phyloP scores from a whole-genome alignment of 2,888 invertebrate species.

The Pristionchus fissidentatus region DNA sequence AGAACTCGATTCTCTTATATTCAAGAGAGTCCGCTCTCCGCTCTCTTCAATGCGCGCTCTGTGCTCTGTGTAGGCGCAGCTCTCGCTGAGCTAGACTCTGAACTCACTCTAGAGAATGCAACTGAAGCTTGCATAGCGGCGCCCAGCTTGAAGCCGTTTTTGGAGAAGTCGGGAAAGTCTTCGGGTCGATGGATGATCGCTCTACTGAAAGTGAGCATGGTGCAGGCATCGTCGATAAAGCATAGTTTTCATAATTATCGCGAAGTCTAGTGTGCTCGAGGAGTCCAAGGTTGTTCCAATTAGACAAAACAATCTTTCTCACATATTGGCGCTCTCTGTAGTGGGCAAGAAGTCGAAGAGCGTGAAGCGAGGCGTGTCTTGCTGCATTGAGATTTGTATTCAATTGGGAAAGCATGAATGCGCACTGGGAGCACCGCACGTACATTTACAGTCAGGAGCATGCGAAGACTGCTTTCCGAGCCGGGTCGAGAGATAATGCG shows the following conservation, averaged over 20 bases:
- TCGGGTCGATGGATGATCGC: background rate
- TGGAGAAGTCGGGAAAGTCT: background rate
- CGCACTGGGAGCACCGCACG: background rate
- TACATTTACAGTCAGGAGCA: slow-evolving; percentile 41
- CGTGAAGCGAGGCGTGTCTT: background rate
- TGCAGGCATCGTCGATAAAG: background rate
- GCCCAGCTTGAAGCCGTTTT: background rate
- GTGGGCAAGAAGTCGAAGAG: slow-evolving; percentile 11
- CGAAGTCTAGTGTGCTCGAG: background rate
- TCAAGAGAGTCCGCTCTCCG: no score
- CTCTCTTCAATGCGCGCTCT: no score
- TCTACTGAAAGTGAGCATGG: background rate
- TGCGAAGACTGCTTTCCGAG: background rate
- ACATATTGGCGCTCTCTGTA: background rate
- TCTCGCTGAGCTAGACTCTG: no score
- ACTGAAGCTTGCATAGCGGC: background rate
- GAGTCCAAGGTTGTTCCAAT: no score
- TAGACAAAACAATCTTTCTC: background rate
- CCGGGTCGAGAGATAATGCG: background rate
- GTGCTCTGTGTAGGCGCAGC: background rate
- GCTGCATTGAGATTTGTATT: background rate
- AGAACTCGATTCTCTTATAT: no score
- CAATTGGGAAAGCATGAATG: background rate
- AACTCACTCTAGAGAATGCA: background rate
- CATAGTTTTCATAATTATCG: background rate